These are phyloP conservation scores for Cyrtorhinus lividipennis DNA, from an alignment of 1,140 invertebrate genomes.

Conservation along the genomic window DNA sequence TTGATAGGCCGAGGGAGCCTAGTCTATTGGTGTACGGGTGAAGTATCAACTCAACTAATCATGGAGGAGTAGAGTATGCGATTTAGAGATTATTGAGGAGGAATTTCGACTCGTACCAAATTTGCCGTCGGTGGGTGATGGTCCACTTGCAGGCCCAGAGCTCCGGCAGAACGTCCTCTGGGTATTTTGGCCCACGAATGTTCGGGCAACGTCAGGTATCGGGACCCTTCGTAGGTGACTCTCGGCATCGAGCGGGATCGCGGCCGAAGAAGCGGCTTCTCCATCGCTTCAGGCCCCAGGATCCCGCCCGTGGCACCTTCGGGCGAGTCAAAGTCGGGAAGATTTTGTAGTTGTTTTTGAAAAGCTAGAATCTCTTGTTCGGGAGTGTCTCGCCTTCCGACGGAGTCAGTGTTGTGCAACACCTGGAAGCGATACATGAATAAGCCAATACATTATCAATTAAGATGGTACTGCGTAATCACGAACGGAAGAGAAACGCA, in stretches of 20 bases:
- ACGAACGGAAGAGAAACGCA: too few species aligned
- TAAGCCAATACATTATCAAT: background rate
- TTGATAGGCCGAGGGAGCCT: too few species aligned
- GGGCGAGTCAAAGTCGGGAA: slow-evolving; percentile 34
- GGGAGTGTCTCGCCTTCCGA: slow-evolving; percentile 27
- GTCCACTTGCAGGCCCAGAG: slow-evolving; percentile 23
- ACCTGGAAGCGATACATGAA: slow-evolving; percentile 10
- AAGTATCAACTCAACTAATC: too few species aligned
- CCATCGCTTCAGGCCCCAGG: slow-evolving; percentile 21
- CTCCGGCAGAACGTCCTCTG: slow-evolving; percentile 27
- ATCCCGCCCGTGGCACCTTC: slow-evolving; percentile 24
- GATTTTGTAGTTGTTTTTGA: slow-evolving; percentile 38
- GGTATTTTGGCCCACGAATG: slow-evolving; percentile 25
- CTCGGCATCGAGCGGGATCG: slow-evolving; percentile 38
- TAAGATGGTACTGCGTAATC: too few species aligned
- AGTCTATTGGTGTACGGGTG: too few species aligned
- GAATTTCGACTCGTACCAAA: too few species aligned
- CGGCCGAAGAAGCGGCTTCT: slow-evolving; percentile 29
- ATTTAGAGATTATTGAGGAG: too few species aligned
- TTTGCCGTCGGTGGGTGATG: slow-evolving; percentile 9
- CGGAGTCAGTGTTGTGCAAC: slow-evolving; percentile 5
- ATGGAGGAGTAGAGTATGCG: too few species aligned
- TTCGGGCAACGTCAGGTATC: slow-evolving; percentile 31
- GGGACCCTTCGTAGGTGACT: slow-evolving; percentile 31
- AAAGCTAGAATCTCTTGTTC: slow-evolving; percentile 38